phyloP scores from a whole-genome alignment of 2,113 vertebrate genomes.

The Gallinago media region DNA sequence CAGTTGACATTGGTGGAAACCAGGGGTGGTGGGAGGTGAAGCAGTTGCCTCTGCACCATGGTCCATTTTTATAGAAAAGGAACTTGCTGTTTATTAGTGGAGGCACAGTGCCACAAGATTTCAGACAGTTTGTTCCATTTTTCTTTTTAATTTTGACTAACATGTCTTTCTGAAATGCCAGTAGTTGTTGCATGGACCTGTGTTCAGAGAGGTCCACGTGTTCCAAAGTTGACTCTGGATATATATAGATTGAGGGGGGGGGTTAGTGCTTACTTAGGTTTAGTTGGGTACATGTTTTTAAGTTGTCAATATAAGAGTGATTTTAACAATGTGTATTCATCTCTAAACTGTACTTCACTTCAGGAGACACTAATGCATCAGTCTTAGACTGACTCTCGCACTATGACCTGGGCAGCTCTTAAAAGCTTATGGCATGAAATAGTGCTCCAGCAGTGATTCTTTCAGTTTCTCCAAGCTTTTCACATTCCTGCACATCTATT shows the following conservation, averaged over 20 bases:
- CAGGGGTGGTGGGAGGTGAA: neutral
- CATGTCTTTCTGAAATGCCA: neutral
- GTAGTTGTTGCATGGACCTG: neutral
- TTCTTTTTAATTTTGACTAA: neutral
- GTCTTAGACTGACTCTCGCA: neutral
- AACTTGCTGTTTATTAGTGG: fast-evolving
- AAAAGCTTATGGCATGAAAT: neutral
- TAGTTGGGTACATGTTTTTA: neutral
- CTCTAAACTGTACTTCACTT: neutral
- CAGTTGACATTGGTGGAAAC: neutral
- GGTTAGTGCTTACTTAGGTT: neutral
- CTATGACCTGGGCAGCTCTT: neutral
- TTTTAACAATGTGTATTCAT: neutral
- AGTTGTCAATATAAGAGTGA: neutral
- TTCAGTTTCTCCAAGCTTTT: neutral
- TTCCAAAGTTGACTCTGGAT: neutral
- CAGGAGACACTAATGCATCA: neutral
- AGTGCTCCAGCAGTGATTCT: neutral
- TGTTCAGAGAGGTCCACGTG: neutral
- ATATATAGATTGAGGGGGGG: neutral
- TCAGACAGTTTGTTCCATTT: neutral
- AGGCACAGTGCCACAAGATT: neutral
- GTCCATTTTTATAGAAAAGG: neutral
- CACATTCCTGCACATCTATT: neutral
- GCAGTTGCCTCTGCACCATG: neutral